Evolutionary conservation across 2,113 vertebrate species (phyloP).

Genomic region (Nannospalax galili): DNA sequence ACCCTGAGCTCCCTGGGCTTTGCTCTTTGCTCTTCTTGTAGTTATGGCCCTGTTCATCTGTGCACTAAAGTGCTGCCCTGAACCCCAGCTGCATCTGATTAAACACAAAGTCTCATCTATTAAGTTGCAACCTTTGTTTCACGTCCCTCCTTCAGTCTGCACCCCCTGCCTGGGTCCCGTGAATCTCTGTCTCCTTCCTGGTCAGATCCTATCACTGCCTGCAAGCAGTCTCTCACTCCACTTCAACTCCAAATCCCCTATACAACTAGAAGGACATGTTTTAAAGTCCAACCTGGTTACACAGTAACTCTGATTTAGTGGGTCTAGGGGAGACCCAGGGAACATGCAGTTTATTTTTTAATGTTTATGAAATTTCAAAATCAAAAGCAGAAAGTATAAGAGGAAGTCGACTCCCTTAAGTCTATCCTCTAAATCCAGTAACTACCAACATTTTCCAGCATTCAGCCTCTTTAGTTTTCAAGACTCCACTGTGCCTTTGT

Average conservation of each 20-base stretch:
- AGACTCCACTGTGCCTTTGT: background rate
- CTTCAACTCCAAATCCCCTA: background rate
- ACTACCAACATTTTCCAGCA: background rate
- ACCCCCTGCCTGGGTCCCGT: background rate
- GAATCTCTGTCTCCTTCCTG: background rate
- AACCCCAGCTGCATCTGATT: background rate
- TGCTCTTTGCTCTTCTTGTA: background rate
- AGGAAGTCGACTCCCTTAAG: background rate
- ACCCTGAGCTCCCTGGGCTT: background rate
- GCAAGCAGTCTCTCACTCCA: background rate
- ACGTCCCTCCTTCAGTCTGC: background rate
- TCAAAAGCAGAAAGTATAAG: background rate
- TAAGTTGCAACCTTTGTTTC: background rate
- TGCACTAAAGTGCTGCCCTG: background rate
- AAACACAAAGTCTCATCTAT: background rate
- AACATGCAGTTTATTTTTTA: background rate
- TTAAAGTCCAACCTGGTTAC: background rate
- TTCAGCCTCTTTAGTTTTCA: background rate
- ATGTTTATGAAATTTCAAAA: background rate
- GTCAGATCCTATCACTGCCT: background rate
- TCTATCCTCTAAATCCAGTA: background rate
- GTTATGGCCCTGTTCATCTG: background rate
- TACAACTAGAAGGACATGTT: background rate
- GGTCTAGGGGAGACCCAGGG: background rate
- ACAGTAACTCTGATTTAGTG: slow-evolving; percentile 15